These are phyloP conservation scores for Drepanosiphum platanoidis DNA, from an alignment of 2,888 invertebrate genomes.

Conservation along the genomic window DNA sequence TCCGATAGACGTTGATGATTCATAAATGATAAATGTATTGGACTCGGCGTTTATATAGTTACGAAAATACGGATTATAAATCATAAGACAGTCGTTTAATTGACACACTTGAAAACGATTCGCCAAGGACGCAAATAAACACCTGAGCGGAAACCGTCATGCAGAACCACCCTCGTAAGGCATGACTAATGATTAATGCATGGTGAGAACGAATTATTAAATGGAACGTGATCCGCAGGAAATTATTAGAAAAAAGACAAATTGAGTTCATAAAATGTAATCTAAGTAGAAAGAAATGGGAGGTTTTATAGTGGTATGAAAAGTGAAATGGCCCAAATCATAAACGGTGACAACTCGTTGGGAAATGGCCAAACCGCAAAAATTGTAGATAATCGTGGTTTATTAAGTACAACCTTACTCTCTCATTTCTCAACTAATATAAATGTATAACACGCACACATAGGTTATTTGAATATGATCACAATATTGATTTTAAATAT, in stretches of 20 bases:
- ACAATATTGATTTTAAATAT: background rate
- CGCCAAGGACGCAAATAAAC: conserved; percentile 42
- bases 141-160: conserved; percentile 52
- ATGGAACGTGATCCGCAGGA: conserved; percentile 51
- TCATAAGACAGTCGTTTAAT: conserved; percentile 13
- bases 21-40: background rate
- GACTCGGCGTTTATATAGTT: background rate
- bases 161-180: conserved; percentile 51
- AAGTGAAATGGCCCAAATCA: conserved; percentile 58
- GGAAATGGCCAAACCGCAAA: conserved; percentile 56
- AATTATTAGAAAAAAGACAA: conserved; percentile 51
- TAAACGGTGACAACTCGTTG: conserved; percentile 57
- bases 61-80: background rate
- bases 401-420: conserved; percentile 18
- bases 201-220: conserved; percentile 51
- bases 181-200: conserved; percentile 57
- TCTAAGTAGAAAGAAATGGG: conserved; percentile 41
- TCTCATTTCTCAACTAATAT: background rate
- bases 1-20: background rate
- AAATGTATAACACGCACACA: background rate
- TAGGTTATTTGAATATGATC: background rate
- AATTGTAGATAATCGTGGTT: background rate
- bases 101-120: conserved; percentile 48
- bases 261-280: conserved; percentile 53
- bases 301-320: conserved; percentile 45